Base-by-base conservation (phyloP, 2,888 invertebrate species). In the Epirrhoe alternata region DNA sequence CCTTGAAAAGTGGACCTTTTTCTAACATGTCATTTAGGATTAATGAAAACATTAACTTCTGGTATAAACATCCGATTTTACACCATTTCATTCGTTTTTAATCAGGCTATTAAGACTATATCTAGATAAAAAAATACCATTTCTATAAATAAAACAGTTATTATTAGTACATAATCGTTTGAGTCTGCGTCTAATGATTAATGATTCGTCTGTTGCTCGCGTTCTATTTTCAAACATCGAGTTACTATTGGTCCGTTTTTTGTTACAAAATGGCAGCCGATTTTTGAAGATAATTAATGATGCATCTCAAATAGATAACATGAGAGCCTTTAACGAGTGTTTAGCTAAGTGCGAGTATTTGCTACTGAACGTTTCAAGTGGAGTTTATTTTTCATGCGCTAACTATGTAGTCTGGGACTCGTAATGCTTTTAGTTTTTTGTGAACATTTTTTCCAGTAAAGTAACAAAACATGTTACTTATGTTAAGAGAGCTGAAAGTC, bases 231-330 rank as follows among this genome's bases (percentile, higher is more conserved):
- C 86, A 84, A 81, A 84, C 81, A 73, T 74, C 66, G 78, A 66
- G 76, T 75, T 85, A 81, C 77, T 76, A 90, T 92, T 92, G 91
- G 92, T 82, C 31, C 75, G 61, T 75, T 84, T 85, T 88, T 88
- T 81, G 77, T 88, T 89, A 81, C 85, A 86, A 86, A 86, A 90
- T 90, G 90, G 89, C 86, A 88, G 87, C 84, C 85, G 81, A 89
- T 85, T 85, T 89, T 87, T 81, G 85, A 87, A 86, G 84, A 88
- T 89, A 86, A 91, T 87, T 88, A 86, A 92, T 90, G 89, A 85
- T 78, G 75, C 75, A 82, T 85, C 81, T 85, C 77, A 77, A 83
- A 80, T 80, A 86, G 87, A 87, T 88, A 87, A 84, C 81, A 79
- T 75, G 76, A 84, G 80, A 78, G 76, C 63, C 74, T 77, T 82